phyloP scores from a whole-genome alignment of 2,797 vertebrate genomes.

The Enteromius afrohamiltoni region DNA sequence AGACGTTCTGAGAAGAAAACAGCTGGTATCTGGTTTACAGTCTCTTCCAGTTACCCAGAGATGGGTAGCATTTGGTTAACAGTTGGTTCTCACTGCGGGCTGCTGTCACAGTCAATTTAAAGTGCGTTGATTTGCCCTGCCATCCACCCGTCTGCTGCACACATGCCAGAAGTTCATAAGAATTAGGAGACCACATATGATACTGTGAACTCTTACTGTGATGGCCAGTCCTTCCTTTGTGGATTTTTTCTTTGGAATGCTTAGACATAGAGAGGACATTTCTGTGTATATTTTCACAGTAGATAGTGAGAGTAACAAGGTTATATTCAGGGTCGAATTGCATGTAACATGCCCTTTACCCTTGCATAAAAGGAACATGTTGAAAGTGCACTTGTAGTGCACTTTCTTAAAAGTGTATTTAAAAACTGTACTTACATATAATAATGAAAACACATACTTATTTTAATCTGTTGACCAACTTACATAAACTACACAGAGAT shows the following conservation, averaged over 20 bases:
- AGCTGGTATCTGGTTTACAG: constrained; percentile 17
- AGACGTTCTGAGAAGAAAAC: constrained; percentile 11
- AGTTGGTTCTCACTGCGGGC: constrained; percentile 36
- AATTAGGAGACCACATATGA: constrained; percentile 21
- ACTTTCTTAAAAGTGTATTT: not conserved
- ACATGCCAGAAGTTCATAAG: constrained; percentile 26
- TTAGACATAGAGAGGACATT: not conserved
- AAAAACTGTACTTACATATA: not conserved
- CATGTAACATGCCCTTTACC: not conserved
- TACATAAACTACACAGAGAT: not conserved
- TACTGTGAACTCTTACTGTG: constrained; percentile 1
- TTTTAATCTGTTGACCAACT: not conserved
- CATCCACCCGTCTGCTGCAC: constrained; percentile 18
- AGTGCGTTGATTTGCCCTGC: constrained; percentile 20
- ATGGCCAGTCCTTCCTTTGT: not conserved
- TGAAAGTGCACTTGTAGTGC: not conserved
- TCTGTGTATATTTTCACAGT: not conserved
- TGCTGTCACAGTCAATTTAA: constrained; percentile 42
- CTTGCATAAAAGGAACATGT: not conserved
- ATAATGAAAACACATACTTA: not conserved
- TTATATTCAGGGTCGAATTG: not conserved
- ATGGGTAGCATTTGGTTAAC: constrained; percentile 29
- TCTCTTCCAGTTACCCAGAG: constrained; percentile 21
- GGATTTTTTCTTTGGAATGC: not conserved
- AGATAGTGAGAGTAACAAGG: not conserved